Evolutionary conservation across 2,888 invertebrate species (phyloP), one percentile per base, ranked within the genome.

Genomic region (Hedychridium roseum): DNA sequence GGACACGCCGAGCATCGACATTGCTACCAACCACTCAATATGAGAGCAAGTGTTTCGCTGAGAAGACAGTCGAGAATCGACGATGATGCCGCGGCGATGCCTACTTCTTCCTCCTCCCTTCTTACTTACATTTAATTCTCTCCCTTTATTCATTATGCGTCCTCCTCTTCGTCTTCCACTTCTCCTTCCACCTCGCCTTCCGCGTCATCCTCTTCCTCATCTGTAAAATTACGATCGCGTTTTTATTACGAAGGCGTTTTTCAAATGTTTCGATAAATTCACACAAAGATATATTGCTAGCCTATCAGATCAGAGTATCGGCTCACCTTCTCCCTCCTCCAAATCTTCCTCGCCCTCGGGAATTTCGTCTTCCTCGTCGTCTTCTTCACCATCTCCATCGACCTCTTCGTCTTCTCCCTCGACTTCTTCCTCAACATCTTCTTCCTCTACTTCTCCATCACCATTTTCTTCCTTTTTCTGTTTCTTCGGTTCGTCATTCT

Each of bases 401-500:
- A 84, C 84, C 55, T 86, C 87, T 40, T 85, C 86, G 17, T 86
- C 87, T 28, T 85, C 86, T 14, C 81, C 85, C 46, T 84, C 85
- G 43, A 82, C 84, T 48, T 86, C 86, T 48, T 86, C 85, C 54
- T 85, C 85, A 48, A 87, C 88, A 11, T 81, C 82, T 32, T 82
- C 82, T 16, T 83, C 84, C 5, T 84, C 83, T 55, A 83, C 83
- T 51, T 65, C 64, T 17, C 86, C 87, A 44, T 86, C 88, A 21
- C 89, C 89, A 70, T 90, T 89, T 75, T 90, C 89, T 74, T 89
- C 89, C 81, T 89, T 90, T 82, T 88, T 88, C 80, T 87, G 86
- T 81, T 90, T 90, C 82, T 90, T 90, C 62, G 86, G 85, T 52
- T 89, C 89, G 47, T 88, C 87, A 60, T 82, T 82, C 81, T 89